Base-by-base conservation (phyloP, 2,113 vertebrate genomes). In the Brachyhypopomus occidentalis region DNA sequence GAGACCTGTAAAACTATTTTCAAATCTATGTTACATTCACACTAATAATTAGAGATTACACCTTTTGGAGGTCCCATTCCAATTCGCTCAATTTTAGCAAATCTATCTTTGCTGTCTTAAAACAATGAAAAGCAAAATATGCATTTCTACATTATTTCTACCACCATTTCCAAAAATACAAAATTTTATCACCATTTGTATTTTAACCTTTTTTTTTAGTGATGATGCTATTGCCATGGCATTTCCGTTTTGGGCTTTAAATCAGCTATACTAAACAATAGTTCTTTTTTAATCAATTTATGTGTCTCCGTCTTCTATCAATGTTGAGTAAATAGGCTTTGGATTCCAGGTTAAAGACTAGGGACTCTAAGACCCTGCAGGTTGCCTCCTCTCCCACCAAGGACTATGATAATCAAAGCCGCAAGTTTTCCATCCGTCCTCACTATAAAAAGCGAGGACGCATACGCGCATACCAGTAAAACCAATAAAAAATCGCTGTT, bases 341-440 rank as follows among this genome's bases (percentile, higher is more conserved):
- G 55, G 52, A 62, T 12, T 77, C 36, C 82, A 70, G 84, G 41
- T 27, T 12, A 14, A 52, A 52, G 12, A 14, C 41, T 45, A 34
- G 62, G 89, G 89, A 91, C 92, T 87, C 91, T 94, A 93, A 90
- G 93, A 93, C 92, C 93, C 92, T 90, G 92, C 86, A 89, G 87
- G 86, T 66, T 81, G 74, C 59, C 69, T 79, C 72, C 63, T 63
- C 62, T 80, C 81, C 76, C 75, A 77, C 16, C 80, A 72, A 82
- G 70, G 58, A 48, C 71, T 70, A 30, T 67, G 84, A 88, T 85
- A 86, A 91, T 91, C 86, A 88, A 71, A 87, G 84, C 81, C 71
- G 71, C 85, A 87, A 89, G 89, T 91, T 91, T 89, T 88, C 87
- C 89, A 90, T 89, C 88, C 89, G 83, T 78, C 67, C 34, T 81